Percentiles rank a stretch among this genome's conserved stretches.
phyloP scores from a whole-genome alignment of 1,140 invertebrate genomes.

The Hirudo medicinalis region DNA sequence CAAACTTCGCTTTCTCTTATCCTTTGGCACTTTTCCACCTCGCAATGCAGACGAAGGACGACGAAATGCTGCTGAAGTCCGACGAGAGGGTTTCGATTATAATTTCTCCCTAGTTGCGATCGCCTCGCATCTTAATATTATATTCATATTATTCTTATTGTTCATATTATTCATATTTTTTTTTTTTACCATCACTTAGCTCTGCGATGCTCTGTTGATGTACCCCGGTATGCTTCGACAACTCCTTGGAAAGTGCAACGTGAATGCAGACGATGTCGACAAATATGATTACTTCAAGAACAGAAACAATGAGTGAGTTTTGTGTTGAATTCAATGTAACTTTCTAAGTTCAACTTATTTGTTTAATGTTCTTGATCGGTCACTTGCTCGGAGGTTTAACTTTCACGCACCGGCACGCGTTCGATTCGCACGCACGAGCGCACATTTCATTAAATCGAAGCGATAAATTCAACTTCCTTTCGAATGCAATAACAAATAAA shows the following conservation, averaged over 20 bases:
- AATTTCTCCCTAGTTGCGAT: neutral
- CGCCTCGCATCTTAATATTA: neutral
- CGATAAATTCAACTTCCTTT: no score
- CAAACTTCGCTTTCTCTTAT: slow-evolving; percentile 73
- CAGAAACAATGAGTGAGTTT: neutral
- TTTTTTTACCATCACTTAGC: slow-evolving; percentile 26
- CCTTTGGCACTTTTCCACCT: slow-evolving; percentile 60
- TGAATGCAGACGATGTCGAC: slow-evolving; percentile 55
- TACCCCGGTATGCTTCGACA: slow-evolving; percentile 64
- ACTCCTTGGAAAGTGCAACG: slow-evolving; percentile 61
- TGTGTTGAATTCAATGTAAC: no score
- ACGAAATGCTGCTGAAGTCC: slow-evolving; percentile 25
- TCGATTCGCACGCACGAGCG: no score
- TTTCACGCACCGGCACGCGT: no score
- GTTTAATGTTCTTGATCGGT: no score
- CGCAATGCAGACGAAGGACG: slow-evolving; percentile 26
- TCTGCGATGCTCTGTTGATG: slow-evolving; percentile 66
- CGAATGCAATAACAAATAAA: no score
- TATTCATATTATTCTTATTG: neutral
- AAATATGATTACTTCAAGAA: slow-evolving; percentile 43
- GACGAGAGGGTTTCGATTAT: slow-evolving; percentile 31
- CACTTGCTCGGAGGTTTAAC: no score
- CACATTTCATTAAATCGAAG: no score
- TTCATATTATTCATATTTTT: neutral
- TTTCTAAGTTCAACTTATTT: no score